phyloP scores from a whole-genome alignment of 2,113 vertebrate species.

The Scytalopus superciliaris region DNA sequence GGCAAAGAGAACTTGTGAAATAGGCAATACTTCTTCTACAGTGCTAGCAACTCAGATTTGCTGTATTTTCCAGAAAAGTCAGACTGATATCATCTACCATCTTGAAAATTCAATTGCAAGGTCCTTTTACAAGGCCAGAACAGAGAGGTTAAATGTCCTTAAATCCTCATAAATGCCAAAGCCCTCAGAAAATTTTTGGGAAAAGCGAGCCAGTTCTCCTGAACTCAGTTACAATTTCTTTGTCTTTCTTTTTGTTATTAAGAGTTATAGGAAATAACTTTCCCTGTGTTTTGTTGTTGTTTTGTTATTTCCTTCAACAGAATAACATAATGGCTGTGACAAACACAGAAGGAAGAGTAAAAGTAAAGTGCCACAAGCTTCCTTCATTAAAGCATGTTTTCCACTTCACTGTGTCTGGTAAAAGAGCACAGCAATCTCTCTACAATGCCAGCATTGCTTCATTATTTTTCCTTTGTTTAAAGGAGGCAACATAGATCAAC shows the following conservation, averaged over 20 bases:
- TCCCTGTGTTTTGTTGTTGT: neutral
- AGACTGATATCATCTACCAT: neutral
- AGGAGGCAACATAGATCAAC: neutral
- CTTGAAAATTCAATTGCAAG: neutral
- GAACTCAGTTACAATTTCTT: neutral
- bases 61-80: neutral
- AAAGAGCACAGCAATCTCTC: neutral
- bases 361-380: neutral
- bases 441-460: neutral
- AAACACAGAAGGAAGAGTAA: neutral
- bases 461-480: neutral
- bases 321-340: neutral
- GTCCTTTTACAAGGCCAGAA: neutral
- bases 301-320: neutral
- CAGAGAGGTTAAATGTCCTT: neutral
- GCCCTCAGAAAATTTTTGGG: neutral
- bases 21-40: neutral
- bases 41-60: neutral
- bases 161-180: neutral
- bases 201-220: neutral
- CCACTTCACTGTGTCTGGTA: neutral
- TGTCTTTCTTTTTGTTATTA: neutral
- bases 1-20: slow-evolving; percentile 2
- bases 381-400: neutral
- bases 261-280: neutral